Evolutionary conservation across 2,888 invertebrate species (phyloP), one percentile per base, ranked within the genome.

Genomic region (Atrina japonica): DNA sequence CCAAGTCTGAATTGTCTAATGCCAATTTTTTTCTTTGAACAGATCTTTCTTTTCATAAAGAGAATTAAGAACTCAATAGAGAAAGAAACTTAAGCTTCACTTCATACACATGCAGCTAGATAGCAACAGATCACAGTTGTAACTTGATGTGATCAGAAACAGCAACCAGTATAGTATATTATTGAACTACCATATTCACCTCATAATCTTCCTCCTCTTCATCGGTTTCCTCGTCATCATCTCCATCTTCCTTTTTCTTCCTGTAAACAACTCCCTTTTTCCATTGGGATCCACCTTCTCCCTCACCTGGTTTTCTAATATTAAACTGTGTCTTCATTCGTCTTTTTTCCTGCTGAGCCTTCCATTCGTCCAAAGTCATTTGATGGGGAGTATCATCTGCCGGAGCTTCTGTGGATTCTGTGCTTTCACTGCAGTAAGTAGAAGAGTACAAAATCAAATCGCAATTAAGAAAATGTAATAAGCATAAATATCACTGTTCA

Each of bases 361-460:
- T 96, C 94, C 96, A 98, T 93, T 98, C 97, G 89, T 97, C 97
- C 83, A 97, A 92, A 43, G 98, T 98, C 90, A 98, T 93, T 92
- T 95, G 96, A 59, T 95, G 94, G 90, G 95, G 95, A 80, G 96
- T 96, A 86, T 95, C 96, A 50, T 85, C 86, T n/a, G 76, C 77
- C 14, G 76, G 75, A 45, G 69, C 75, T 35, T 73, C 68, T 11
- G 76, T 77, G 49, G 81, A 81, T 73, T 81, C 78, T 9, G 80
- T 80, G 59, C 81, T 85, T 70, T 87, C 86, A 80, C 87, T 86
- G 72, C 0, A 76, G 16, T 21, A 7, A 35, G 35, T 35, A 35
- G 11, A 35, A 35, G n/a, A n/a, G 14, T 16, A 41, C 41, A 41
- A 41, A 41, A 41, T 41, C 41, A 41, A 14, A 14, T 41, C 16